Evolutionary conservation across 2,888 invertebrate species (phyloP).

Genomic region (Lasius platythorax): DNA sequence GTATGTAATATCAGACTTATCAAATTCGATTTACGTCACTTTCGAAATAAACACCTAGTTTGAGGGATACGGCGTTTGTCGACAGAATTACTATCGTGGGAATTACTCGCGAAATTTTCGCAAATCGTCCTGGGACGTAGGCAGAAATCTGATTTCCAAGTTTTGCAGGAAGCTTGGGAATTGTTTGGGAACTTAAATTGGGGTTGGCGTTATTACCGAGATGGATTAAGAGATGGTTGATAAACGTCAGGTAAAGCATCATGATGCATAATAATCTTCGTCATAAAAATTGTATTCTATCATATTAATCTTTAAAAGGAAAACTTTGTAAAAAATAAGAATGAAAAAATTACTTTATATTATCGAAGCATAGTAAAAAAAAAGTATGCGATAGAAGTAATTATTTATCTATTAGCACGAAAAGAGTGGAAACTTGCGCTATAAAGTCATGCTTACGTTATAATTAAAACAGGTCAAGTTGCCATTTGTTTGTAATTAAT

Average conservation of each 20-base stretch:
- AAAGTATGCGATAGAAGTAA: not conserved
- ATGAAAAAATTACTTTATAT: not conserved
- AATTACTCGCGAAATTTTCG: constrained; percentile 47
- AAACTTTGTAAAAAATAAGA: not conserved
- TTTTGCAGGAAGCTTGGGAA: constrained; percentile 41
- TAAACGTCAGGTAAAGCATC: constrained; percentile 28
- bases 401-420: not conserved
- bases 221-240: constrained; percentile 47
- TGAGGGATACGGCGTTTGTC: constrained; percentile 24
- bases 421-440: not conserved
- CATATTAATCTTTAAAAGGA: constrained; percentile 9
- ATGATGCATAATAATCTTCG: not conserved
- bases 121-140: constrained; percentile 46
- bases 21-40: constrained; percentile 9
- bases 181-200: constrained; percentile 46
- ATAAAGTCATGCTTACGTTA: not conserved
- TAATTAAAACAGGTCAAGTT: not conserved
- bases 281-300: constrained; percentile 1
- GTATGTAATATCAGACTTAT: not conserved
- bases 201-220: constrained; percentile 33
- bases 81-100: constrained; percentile 38
- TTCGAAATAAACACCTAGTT: constrained; percentile 44
- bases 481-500: constrained; percentile 25
- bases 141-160: constrained; percentile 52
- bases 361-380: not conserved